Conservation (phyloP, 2,888 invertebrate species). For the Drosophila rellima region DNA sequence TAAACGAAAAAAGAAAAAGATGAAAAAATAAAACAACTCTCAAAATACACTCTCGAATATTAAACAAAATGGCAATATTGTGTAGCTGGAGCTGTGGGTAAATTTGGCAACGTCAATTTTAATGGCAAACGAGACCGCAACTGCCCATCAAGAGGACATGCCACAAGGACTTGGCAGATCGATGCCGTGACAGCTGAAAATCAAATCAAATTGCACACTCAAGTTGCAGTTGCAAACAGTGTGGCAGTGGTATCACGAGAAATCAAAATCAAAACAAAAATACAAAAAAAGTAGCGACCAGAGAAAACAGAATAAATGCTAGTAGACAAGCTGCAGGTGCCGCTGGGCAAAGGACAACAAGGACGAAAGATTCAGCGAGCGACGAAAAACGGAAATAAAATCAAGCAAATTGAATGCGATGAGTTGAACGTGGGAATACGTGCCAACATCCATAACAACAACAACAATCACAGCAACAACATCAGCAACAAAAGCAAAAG, state of each 20-base stretch:
- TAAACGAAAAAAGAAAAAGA: slow-evolving; percentile 2
- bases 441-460: slow-evolving; percentile 64
- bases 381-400: slow-evolving; percentile 70
- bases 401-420: slow-evolving; percentile 79
- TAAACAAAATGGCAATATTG: slow-evolving; percentile 78
- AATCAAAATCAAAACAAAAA: slow-evolving; percentile 56
- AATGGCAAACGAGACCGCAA: slow-evolving; percentile 58
- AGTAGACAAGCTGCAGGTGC: slow-evolving; percentile 47
- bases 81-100: slow-evolving; percentile 41
- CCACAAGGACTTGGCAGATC: slow-evolving; percentile 62
- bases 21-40: slow-evolving; percentile 22
- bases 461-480: slow-evolving; percentile 47
- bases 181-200: slow-evolving; percentile 64
- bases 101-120: slow-evolving; percentile 52
- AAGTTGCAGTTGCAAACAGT: slow-evolving; percentile 71
- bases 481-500: slow-evolving; percentile 31
- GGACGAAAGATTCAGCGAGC: slow-evolving; percentile 21
- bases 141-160: slow-evolving; percentile 57
- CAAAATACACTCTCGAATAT: slow-evolving; percentile 67
- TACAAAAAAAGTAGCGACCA: slow-evolving; percentile 10
- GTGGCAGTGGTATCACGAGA: slow-evolving; percentile 40
- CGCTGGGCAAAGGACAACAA: slow-evolving; percentile 36
- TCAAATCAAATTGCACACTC: slow-evolving; percentile 80
- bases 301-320: slow-evolving; percentile 8
- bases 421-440: slow-evolving; percentile 75